Conservation (phyloP, 2,797 vertebrate genomes). For the Aselliscus stoliczkanus region DNA sequence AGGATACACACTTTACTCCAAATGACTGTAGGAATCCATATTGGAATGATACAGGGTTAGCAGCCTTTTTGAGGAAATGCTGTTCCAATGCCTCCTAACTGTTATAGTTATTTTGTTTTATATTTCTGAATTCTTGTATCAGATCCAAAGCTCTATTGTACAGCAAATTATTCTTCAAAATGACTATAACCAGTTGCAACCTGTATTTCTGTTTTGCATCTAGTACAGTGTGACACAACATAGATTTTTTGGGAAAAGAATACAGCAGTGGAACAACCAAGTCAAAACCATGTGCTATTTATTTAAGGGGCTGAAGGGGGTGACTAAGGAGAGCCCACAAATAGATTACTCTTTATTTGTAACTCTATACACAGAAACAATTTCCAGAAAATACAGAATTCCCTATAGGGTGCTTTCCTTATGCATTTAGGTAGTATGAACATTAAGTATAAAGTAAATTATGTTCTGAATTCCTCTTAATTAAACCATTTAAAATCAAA, state of each 20-base stretch:
- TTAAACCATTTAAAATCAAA: constrained; percentile 71
- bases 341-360: constrained; percentile 72
- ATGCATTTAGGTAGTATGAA: constrained; percentile 76
- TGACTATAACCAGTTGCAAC: constrained; percentile 79
- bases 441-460: constrained; percentile 76
- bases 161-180: constrained; percentile 84
- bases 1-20: constrained; percentile 66
- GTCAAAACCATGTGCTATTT: constrained; percentile 72
- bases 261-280: constrained; percentile 74
- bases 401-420: constrained; percentile 69
- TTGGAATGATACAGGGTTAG: constrained; percentile 78
- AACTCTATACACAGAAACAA: constrained; percentile 45
- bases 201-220: constrained; percentile 85
- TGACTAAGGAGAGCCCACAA: constrained; percentile 70
- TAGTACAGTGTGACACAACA: constrained; percentile 82
- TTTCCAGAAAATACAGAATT: constrained; percentile 71
- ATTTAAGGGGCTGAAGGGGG: constrained; percentile 44
- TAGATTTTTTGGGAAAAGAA: constrained; percentile 75
- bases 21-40: constrained; percentile 75
- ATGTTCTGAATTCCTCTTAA: constrained; percentile 77
- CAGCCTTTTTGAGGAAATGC: constrained; percentile 80
- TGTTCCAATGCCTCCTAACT: constrained; percentile 80
- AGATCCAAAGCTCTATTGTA: constrained; percentile 88
- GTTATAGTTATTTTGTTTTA: constrained; percentile 88
- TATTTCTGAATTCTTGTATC: constrained; percentile 90